These are phyloP conservation scores for Heliconius sara DNA, from an alignment of 2,888 invertebrate species.

Conservation along the genomic window DNA sequence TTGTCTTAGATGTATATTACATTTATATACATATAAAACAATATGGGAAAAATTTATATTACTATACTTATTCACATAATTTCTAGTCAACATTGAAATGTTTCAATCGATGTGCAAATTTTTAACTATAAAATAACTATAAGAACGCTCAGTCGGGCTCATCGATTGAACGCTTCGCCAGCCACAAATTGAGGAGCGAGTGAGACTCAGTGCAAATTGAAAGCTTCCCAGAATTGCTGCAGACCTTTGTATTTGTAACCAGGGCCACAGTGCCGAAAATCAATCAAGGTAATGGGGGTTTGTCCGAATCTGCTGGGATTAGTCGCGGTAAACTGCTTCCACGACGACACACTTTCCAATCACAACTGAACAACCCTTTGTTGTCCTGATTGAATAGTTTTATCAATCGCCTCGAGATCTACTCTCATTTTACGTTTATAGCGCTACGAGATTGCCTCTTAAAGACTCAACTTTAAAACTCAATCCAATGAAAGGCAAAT, in stretches of 20 bases:
- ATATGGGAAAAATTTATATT: background rate
- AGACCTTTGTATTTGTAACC: constrained; percentile 79
- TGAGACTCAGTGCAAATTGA: constrained; percentile 77
- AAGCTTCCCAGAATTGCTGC: constrained; percentile 75
- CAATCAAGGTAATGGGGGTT: constrained; percentile 80
- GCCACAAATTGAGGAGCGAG: constrained; percentile 72
- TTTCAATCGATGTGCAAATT: background rate
- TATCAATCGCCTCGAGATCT: constrained; percentile 46
- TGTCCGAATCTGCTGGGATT: constrained; percentile 76
- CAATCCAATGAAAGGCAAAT: constrained; percentile 40
- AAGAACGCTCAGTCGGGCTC: constrained; percentile 45
- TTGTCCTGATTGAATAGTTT: constrained; percentile 63
- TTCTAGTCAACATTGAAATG: background rate
- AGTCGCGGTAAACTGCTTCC: constrained; percentile 64
- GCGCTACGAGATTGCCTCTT: constrained; percentile 39
- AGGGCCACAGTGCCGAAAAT: constrained; percentile 70
- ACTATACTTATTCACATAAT: background rate
- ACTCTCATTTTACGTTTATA: constrained; percentile 42
- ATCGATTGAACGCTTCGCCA: constrained; percentile 56
- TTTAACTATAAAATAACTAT: constrained; percentile 36
- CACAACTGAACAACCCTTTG: constrained; percentile 59
- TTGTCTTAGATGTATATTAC: too few relatives aligned
- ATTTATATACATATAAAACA: background rate
- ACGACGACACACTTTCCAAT: constrained; percentile 62
- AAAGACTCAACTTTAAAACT: constrained; percentile 44